Evolutionary conservation across 2,113 vertebrate genomes (phyloP), one percentile per base, ranked within the genome.

Genomic region (Phrynocephalus versicolor): DNA sequence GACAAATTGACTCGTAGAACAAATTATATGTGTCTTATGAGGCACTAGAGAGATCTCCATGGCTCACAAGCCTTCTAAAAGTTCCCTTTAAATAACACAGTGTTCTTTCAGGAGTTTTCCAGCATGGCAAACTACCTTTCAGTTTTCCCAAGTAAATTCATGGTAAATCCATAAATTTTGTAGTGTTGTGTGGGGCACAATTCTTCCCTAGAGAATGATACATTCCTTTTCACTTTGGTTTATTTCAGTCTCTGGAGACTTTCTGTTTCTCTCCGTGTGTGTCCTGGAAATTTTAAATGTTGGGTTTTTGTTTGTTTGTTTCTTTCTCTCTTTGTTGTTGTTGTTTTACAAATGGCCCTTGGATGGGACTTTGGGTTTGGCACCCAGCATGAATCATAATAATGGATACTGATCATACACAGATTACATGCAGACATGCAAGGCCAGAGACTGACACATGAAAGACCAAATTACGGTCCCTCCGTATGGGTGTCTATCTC

Each of bases 271-370:
- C 45, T 51, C 5, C 10, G 5, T 51, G 45, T 51, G 5, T 51
- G 45, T 60, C 27, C n/a, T n/a, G n/a, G n/a, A n/a, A n/a, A n/a
- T n/a, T n/a, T n/a, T n/a, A n/a, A n/a, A n/a, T n/a, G n/a, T n/a
- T n/a, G n/a, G n/a, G n/a, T n/a, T n/a, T n/a, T n/a, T n/a, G n/a
- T n/a, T n/a, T n/a, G n/a, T n/a, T n/a, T n/a, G n/a, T n/a, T 12
- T 10, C 80, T 51, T 87, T 70, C 79, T 23, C 74, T 79, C 86
- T 93, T 79, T 51, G 81, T 85, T n/a, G n/a, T n/a, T n/a, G n/a
- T 83, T 85, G 88, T 87, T 94, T 88, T 93, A 19, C 82, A 90
- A 86, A 81, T 27, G 87, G 88, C 60, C 64, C 90, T 73, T 77
- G 60, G 91, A 87, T 84, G 89, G 83, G 83, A 57, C 0, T 1